These are phyloP conservation scores for Proteles cristata DNA, from an alignment of 2,113 vertebrate species.

Conservation along the genomic window DNA sequence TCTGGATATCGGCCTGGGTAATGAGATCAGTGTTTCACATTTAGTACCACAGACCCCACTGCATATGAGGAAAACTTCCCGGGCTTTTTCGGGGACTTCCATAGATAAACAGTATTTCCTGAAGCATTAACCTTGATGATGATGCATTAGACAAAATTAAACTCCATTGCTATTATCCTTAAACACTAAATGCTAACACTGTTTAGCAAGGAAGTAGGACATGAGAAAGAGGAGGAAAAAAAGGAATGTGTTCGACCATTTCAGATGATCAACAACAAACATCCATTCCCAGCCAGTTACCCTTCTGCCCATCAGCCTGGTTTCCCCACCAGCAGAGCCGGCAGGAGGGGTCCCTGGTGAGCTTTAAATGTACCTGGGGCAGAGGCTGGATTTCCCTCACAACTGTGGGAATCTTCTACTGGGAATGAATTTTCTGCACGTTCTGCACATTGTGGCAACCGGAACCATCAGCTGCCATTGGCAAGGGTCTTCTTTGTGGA, in stretches of 20 bases:
- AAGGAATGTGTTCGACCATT: background rate
- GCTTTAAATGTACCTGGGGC: background rate
- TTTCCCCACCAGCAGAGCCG: background rate
- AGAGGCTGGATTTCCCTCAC: background rate
- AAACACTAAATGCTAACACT: background rate
- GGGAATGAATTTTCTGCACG: background rate
- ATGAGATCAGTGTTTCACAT: background rate
- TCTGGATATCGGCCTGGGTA: background rate
- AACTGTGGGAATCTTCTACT: background rate
- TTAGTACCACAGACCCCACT: background rate
- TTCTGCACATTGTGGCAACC: background rate
- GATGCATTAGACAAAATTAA: background rate
- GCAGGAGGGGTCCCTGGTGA: background rate
- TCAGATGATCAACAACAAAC: background rate
- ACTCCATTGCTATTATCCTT: background rate
- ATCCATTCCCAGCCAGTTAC: background rate
- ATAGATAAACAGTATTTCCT: background rate
- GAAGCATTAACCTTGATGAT: background rate
- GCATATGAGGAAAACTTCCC: background rate
- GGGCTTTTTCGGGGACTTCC: background rate
- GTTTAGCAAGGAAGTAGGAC: background rate
- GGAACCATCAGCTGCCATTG: background rate
- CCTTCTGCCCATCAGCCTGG: rapidly evolving
- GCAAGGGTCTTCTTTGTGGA: background rate
- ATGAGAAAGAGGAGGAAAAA: background rate